Evolutionary conservation across 2,797 vertebrate species (phyloP), one percentile per base, ranked within the genome.

Genomic region (Pangasius macronema): DNA sequence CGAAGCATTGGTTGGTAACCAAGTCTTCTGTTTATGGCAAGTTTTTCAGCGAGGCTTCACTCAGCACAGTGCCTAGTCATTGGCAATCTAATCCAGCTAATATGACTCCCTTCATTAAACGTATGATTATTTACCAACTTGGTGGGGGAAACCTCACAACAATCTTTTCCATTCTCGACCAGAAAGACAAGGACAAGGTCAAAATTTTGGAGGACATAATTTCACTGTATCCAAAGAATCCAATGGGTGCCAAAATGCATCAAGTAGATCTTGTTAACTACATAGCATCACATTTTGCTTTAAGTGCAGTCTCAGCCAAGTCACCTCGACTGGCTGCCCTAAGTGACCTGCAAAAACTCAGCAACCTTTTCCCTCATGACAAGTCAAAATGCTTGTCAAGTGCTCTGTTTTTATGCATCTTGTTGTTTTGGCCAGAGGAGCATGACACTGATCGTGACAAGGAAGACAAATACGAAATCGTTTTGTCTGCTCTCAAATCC

Each of bases 361-460:
- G 95, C 86, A 10, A 14, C 39, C 94, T 94, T 82, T 96, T 97
- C 20, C 91, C 91, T 55, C 87, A 84, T 87, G 93, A 92, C n/a
- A 94, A 86, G 90, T 94, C 57, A 22, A 85, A 90, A 63, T 96
- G 95, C 85, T 90, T 93, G 22, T 87, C 96, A 87, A 94, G 89
- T 83, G 94, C 96, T 30, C 63, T 95, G 67, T 97, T 97, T 89
- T 86, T 97, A 75, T 94, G 95, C 9, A 96, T 96, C 13, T 88
- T 97, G 80, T 89, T 97, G 0, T 97, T 96, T 90, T 97, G 97
- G 97, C 97, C 97, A 85, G 97, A 97, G 53, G 94, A 96, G 39
- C 49, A 93, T 49, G 94, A 97, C 88, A 93, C 80, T 51, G 89
- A 92, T 5, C 67, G 36, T 0, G 94, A 94, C 20, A 93, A 92